Percentiles rank a stretch among this genome's conserved stretches.
Conservation (phyloP, 37 sponge, comb jelly and placozoan genomes). For the Crambe crambe region DNA sequence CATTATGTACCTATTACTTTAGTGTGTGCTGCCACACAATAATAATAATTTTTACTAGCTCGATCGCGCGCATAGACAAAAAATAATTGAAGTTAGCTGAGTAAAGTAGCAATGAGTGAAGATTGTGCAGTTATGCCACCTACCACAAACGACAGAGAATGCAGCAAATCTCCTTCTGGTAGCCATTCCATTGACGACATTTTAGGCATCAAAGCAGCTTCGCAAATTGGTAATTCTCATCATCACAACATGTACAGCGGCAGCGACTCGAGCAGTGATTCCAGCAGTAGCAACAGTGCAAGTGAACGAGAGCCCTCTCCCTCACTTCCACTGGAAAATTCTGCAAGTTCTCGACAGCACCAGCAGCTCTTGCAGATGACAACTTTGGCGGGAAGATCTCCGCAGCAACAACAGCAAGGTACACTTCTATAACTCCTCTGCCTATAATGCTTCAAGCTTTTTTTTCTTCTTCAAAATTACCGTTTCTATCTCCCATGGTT, state of each 20-base stretch:
- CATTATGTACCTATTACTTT: slow-evolving; percentile 11
- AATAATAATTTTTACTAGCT: no score
- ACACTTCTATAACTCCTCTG: no score
- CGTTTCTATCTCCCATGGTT: no score
- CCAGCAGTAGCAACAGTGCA: slow-evolving; percentile 13
- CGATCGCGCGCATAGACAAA: no score
- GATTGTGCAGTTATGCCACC: slow-evolving; percentile 26
- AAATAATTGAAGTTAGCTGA: no score
- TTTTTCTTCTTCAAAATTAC: no score
- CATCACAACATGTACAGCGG: slow-evolving; percentile 18
- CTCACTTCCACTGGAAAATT: not conserved
- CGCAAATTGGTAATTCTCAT: not conserved
- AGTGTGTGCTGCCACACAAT: no score
- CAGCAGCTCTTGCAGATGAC: slow-evolving; percentile 9
- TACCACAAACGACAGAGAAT: slow-evolving; percentile 20
- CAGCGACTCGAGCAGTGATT: slow-evolving; percentile 15
- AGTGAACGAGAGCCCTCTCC: slow-evolving; percentile 23
- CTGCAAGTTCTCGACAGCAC: not conserved
- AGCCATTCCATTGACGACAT: slow-evolving; percentile 34
- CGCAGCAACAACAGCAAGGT: slow-evolving; percentile 4
- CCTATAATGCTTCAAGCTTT: no score
- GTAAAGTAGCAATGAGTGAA: no score
- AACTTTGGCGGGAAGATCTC: not conserved
- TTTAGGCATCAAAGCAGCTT: slow-evolving; percentile 2
- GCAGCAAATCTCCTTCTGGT: not conserved